These are phyloP conservation scores for Macquaria australasica DNA, from an alignment of 2,113 vertebrate genomes.

Conservation along the genomic window DNA sequence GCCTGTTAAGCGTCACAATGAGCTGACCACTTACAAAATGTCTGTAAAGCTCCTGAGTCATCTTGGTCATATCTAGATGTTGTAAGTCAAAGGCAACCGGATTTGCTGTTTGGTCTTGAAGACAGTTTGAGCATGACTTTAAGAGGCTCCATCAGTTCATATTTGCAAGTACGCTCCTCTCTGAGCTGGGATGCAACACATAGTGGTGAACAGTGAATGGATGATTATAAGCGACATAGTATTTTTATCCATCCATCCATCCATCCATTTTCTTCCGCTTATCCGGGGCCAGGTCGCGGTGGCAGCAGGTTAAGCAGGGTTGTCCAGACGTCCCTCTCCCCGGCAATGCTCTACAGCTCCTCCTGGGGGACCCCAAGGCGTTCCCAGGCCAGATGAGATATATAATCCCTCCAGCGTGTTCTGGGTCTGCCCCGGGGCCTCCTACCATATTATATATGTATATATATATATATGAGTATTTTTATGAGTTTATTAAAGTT, in stretches of 20 bases:
- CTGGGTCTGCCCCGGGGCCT: too few relatives aligned
- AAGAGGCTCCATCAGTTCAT: conserved; percentile 33
- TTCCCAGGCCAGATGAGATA: too few relatives aligned
- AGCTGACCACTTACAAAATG: not conserved
- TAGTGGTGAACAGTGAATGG: not conserved
- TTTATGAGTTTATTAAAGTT: not conserved
- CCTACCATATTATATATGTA: too few relatives aligned
- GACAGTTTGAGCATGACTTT: conserved; percentile 12
- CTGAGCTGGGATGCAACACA: not conserved
- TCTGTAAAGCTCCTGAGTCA: conserved; percentile 1
- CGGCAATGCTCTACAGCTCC: too few relatives aligned
- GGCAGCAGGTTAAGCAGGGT: too few relatives aligned
- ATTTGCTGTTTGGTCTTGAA: not conserved
- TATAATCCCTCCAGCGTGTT: too few relatives aligned
- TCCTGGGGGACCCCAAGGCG: too few relatives aligned
- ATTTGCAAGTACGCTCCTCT: not conserved
- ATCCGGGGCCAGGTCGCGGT: too few relatives aligned
- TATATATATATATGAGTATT: too few relatives aligned
- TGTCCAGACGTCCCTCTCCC: too few relatives aligned
- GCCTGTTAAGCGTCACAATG: not conserved
- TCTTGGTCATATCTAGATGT: not conserved
- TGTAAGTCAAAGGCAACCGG: not conserved
- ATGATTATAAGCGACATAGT: not conserved
- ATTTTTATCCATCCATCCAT: too few relatives aligned
- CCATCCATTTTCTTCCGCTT: too few relatives aligned